phyloP scores from a whole-genome alignment of 2,797 vertebrate genomes.

The Taenioides sp. region DNA sequence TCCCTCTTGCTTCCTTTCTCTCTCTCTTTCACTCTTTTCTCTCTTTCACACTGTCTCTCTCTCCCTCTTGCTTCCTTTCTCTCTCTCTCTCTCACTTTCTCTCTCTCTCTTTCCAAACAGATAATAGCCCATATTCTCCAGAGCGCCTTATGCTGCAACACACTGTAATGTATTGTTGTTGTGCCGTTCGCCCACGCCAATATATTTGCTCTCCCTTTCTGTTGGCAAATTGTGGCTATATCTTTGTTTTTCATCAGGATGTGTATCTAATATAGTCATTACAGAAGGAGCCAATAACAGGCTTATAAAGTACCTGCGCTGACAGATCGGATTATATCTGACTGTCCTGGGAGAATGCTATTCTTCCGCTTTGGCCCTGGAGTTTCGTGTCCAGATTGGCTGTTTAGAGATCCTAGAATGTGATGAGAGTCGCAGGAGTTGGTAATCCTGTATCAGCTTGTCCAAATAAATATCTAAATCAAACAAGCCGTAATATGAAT shows the following conservation, averaged over 20 bases:
- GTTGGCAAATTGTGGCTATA: slow-evolving; percentile 2
- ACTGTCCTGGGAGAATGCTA: background rate
- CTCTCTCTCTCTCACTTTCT: no score
- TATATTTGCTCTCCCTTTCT: slow-evolving; percentile 11
- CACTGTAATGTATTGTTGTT: slow-evolving; percentile 37
- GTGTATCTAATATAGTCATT: slow-evolving; percentile 10
- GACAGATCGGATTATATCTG: slow-evolving; percentile 1
- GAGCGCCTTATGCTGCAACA: slow-evolving; percentile 43
- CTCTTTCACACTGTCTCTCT: no score
- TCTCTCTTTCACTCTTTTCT: no score
- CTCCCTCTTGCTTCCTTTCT: no score
- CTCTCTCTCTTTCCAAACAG: slow-evolving; percentile 25
- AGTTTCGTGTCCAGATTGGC: background rate
- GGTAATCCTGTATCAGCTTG: background rate
- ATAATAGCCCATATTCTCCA: slow-evolving; percentile 46
- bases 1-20: no score
- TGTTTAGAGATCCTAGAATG: background rate
- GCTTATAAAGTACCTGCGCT: slow-evolving; percentile 7
- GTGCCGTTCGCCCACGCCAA: slow-evolving; percentile 28
- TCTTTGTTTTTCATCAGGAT: slow-evolving; percentile 3
- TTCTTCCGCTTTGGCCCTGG: background rate
- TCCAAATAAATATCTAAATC: background rate
- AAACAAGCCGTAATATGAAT: no score
- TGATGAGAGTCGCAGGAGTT: background rate
- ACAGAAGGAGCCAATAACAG: slow-evolving; percentile 6